Evolutionary conservation across 37 sponge, comb jelly and placozoan genomes (phyloP).

Genomic region (Mnemiopsis leidyi): DNA sequence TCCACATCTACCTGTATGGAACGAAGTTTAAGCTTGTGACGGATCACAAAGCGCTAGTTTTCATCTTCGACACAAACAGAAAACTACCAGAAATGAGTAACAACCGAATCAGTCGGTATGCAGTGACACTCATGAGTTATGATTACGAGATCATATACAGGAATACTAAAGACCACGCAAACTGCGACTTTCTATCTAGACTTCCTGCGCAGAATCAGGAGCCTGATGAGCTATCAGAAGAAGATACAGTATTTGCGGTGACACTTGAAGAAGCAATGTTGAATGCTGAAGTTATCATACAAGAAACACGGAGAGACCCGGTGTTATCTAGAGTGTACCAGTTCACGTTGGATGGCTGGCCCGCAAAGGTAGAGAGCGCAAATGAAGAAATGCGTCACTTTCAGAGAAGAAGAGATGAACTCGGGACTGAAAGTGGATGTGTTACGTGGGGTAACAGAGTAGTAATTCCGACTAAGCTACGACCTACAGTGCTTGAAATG

Average conservation of each 20-base stretch:
- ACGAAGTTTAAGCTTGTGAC: not conserved
- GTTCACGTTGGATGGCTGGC: slow-evolving; percentile 64
- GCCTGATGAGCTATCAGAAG: too few relatives aligned
- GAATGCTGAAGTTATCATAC: not conserved
- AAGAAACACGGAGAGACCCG: slow-evolving; percentile 64
- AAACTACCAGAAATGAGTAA: not conserved
- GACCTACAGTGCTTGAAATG: not conserved
- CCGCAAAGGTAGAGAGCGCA: not conserved
- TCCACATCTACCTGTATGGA: not conserved
- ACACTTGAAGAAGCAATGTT: not conserved
- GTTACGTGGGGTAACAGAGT: slow-evolving; percentile 65
- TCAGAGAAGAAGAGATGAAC: not conserved
- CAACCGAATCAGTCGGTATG: too few relatives aligned
- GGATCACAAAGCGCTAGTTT: not conserved
- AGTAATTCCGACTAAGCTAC: slow-evolving; percentile 35
- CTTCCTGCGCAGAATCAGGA: too few relatives aligned
- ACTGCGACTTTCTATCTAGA: too few relatives aligned
- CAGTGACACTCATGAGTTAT: too few relatives aligned
- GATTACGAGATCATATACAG: too few relatives aligned
- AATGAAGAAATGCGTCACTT: slow-evolving; percentile 1
- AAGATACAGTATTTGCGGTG: too few relatives aligned
- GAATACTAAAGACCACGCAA: too few relatives aligned
- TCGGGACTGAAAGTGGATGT: slow-evolving; percentile 32
- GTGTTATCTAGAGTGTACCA: slow-evolving; percentile 53
- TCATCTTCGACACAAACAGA: not conserved